phyloP scores from a whole-genome alignment of 2,113 vertebrate species.

The Cephalopterus ornatus region DNA sequence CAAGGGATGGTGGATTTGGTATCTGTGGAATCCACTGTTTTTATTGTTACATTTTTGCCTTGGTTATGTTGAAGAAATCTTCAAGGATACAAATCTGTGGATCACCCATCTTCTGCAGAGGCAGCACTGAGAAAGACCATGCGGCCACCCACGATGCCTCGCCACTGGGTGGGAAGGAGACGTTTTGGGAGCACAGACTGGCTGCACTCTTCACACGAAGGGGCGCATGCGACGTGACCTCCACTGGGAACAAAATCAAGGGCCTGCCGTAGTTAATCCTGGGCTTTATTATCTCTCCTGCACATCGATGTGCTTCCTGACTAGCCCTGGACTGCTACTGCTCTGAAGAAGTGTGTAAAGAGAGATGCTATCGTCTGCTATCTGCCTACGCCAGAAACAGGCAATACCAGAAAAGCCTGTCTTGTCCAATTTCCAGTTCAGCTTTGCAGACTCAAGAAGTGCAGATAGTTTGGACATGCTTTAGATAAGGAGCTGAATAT shows the following conservation, averaged over 20 bases:
- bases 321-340: background rate
- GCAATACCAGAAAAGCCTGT: constrained; percentile 54
- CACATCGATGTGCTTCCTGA: constrained; percentile 4
- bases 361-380: constrained; percentile 59
- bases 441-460: constrained; percentile 57
- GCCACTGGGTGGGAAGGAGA: background rate
- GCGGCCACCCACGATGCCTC: accelerated
- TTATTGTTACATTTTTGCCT: background rate
- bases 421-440: constrained; percentile 66
- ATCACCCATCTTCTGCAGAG: background rate
- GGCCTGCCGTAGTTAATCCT: background rate
- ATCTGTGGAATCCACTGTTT: background rate
- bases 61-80: background rate
- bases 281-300: background rate
- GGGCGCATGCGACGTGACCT: background rate
- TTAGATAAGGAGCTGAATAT: constrained; percentile 63
- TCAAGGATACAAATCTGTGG: background rate
- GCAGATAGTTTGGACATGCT: constrained; percentile 61
- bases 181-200: background rate
- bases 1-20: background rate
- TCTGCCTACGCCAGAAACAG: constrained; percentile 61
- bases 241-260: background rate
- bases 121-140: background rate
- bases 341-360: constrained; percentile 11
- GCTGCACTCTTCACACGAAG: background rate